These are phyloP conservation scores for Meleagris gallopavo DNA, from an alignment of 2,113 vertebrate species.

Conservation along the genomic window DNA sequence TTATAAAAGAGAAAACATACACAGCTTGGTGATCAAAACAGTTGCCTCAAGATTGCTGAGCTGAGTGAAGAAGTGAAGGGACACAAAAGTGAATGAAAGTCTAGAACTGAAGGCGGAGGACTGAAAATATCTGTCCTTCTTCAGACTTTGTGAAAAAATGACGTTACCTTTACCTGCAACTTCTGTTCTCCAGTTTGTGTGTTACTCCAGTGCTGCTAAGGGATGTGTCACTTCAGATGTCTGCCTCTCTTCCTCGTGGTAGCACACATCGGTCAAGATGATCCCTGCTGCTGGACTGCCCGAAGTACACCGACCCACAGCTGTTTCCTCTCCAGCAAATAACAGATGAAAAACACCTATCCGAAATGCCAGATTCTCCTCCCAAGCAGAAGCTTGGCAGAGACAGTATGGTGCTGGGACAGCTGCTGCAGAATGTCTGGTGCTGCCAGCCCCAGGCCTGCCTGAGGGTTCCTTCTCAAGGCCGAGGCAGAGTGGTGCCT, in stretches of 20 bases:
- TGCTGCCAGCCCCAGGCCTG: neutral
- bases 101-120: neutral
- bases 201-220: neutral
- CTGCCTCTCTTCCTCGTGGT: accelerated
- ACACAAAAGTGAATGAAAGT: neutral
- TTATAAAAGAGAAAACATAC: slow-evolving; percentile 21
- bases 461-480: neutral
- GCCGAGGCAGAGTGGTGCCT: neutral
- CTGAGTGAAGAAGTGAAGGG: neutral
- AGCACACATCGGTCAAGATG: neutral
- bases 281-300: neutral
- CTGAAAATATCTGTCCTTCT: neutral
- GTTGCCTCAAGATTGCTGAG: slow-evolving; percentile 45
- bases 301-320: neutral
- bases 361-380: neutral
- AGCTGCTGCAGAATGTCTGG: neutral
- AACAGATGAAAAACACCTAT: neutral
- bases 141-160: neutral
- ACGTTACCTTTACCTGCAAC: neutral
- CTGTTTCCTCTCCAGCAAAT: neutral
- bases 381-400: neutral
- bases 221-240: neutral
- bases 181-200: neutral
- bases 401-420: neutral
- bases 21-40: neutral